phyloP scores from a whole-genome alignment of 2,797 vertebrate genomes.

The Epinephelus awoara region DNA sequence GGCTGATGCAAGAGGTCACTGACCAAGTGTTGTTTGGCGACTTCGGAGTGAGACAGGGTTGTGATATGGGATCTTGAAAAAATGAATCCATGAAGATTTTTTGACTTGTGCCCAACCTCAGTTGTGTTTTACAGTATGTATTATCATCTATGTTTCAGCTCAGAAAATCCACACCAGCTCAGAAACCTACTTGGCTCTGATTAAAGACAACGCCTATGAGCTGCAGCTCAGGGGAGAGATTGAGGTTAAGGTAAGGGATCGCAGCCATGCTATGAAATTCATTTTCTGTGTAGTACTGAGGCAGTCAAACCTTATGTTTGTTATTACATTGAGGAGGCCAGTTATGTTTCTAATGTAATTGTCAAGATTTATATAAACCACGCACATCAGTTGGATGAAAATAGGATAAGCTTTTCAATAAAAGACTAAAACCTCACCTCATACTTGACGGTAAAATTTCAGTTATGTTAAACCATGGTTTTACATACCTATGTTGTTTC shows the following conservation, averaged over 20 bases:
- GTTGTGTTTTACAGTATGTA: neutral
- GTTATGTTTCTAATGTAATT: neutral
- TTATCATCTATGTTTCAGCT: constrained; percentile 77
- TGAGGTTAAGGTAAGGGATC: constrained; percentile 89
- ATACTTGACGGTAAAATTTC: too few relatives aligned
- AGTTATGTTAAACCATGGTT: too few relatives aligned
- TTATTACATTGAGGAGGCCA: neutral
- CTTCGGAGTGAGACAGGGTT: too few relatives aligned
- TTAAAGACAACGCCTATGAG: constrained; percentile 90
- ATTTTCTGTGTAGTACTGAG: neutral
- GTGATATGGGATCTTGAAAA: too few relatives aligned
- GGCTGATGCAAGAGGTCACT: too few relatives aligned
- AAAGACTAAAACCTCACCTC: neutral
- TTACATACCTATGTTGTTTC: too few relatives aligned
- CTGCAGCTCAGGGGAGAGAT: constrained; percentile 91
- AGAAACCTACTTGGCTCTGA: constrained; percentile 88
- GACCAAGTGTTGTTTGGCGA: too few relatives aligned
- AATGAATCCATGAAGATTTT: neutral
- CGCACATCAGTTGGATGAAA: neutral
- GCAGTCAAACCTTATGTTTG: neutral
- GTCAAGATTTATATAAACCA: neutral
- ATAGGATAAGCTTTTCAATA: neutral
- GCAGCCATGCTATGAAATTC: rapidly evolving
- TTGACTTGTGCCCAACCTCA: neutral
- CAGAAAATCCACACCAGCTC: constrained; percentile 93